Base-by-base conservation (phyloP, 2,797 vertebrate species). In the Menidia menidia region DNA sequence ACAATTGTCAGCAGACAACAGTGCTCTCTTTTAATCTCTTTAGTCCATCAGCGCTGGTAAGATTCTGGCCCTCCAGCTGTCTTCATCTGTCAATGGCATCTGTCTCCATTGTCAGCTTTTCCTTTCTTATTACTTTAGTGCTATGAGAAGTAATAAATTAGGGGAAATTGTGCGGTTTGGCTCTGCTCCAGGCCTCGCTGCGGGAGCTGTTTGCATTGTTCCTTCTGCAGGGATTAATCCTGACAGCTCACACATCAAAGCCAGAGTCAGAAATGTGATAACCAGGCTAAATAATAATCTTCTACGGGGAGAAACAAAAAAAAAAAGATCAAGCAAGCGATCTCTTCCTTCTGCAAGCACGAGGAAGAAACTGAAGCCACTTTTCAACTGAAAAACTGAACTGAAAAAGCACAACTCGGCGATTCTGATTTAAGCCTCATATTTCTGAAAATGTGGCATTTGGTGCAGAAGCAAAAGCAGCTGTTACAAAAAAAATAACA, bases 121-220 rank as follows among this genome's bases (percentile, higher is more conserved):
- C 53, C 55, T 19, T 53, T 69, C 35, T 42, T 43, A 10, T 58
- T 75, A 52, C 45, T 59, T 65, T 42, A 78, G 67, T 47, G 53
- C 60, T 67, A 60, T 25, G 39, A 58, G 58, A 67, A 78, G 71
- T 51, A 25, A 55, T 71, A 61, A 74, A 83, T 82, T 70, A 48
- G 61, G 68, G 71, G 66, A 78, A 39, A 62, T 48, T 35, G 68
- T 44, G 44, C 50, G 58, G 41, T 56, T 77, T 75, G 75, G 80
- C 70, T 51, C 31, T 1, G 35, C 48, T 74, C 75, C 73, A 72
- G 68, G 59, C 31, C 52, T 64, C 75, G 30, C 75, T 45, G 59
- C 44, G 39, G 68, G 48, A 75, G 56, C 71, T 55, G 59, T 14
- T 64, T 54, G 41, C 1, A 14, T 60, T 58, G 63, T 57, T 68